Conservation (phyloP, 1,140 invertebrate genomes). For the Protaetia brevitarsis region DNA sequence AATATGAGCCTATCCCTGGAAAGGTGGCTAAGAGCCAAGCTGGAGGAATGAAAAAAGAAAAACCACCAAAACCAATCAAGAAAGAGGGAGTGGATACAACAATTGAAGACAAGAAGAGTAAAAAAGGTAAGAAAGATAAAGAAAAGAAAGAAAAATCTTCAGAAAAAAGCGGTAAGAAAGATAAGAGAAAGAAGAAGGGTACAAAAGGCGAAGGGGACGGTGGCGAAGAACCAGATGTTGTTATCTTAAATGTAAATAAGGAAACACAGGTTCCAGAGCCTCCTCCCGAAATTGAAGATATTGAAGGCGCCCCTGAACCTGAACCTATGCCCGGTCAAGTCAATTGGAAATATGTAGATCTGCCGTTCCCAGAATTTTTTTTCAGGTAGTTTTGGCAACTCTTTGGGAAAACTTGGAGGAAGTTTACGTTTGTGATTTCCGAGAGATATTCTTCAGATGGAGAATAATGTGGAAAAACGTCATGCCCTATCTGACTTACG, state of each 20-base stretch:
- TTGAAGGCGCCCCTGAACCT: not conserved
- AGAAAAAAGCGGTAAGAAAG: conserved; percentile 27
- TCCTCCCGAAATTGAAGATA: conserved; percentile 30
- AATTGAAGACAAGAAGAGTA: conserved; percentile 21
- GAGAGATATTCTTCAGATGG: conserved; percentile 54
- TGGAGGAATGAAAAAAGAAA: conserved; percentile 31
- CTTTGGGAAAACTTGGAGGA: conserved; percentile 58
- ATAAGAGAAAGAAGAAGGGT: conserved; percentile 26
- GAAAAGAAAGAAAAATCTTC: conserved; percentile 27
- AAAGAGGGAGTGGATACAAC: too few species aligned
- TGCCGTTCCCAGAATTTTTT: conserved; percentile 47
- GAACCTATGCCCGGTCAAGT: conserved; percentile 50
- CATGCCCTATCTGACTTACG: conserved; percentile 52
- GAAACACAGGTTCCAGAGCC: conserved; percentile 36
- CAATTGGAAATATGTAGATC: conserved; percentile 53
- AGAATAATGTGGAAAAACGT: conserved; percentile 52
- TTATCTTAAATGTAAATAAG: conserved; percentile 37
- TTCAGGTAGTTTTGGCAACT: conserved; percentile 50
- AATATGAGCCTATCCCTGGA: not conserved
- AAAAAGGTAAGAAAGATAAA: conserved; percentile 29
- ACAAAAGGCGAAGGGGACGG: too few species aligned
- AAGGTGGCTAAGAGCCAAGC: conserved; percentile 25
- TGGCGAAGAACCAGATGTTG: not conserved
- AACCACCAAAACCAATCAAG: conserved; percentile 27
- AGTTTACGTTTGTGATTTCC: conserved; percentile 53